Evolutionary conservation across 2,797 vertebrate genomes (phyloP).

Genomic region (Microtus obscurus): DNA sequence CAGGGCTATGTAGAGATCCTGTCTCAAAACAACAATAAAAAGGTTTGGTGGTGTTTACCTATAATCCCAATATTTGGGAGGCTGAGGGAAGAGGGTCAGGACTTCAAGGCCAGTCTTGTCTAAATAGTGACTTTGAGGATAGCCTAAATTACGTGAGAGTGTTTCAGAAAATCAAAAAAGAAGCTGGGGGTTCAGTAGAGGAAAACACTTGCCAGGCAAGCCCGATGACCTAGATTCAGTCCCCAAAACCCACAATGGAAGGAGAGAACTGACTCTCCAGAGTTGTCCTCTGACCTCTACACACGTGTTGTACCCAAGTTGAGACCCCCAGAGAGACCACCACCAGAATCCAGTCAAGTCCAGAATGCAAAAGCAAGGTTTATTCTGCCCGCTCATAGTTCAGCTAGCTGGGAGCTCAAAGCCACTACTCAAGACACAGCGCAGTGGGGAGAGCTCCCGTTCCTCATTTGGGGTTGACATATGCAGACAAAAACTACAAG

Average conservation of each 20-base stretch:
- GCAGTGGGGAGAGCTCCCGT: too few species aligned
- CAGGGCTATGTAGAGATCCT: not conserved
- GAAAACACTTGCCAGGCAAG: not conserved
- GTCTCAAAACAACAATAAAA: not conserved
- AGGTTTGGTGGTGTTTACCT: not conserved
- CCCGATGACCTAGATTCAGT: not conserved
- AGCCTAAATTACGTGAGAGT: not conserved
- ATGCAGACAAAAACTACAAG: too few species aligned
- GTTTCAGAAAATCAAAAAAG: not conserved
- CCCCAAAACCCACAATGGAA: not conserved
- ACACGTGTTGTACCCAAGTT: too few species aligned
- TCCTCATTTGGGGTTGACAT: too few species aligned
- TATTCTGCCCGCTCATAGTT: too few species aligned
- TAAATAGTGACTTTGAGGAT: not conserved
- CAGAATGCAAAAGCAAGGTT: too few species aligned
- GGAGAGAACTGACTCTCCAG: not conserved
- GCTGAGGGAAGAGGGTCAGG: not conserved
- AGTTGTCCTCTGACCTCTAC: not conserved
- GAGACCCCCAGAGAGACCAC: too few species aligned
- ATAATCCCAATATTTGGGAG: not conserved
- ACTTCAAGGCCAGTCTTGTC: not conserved
- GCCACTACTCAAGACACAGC: too few species aligned
- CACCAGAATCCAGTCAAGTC: too few species aligned
- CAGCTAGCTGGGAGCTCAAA: too few species aligned
- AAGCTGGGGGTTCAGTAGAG: not conserved